phyloP scores from a whole-genome alignment of 2,797 vertebrate species.

The Periophthalmus magnuspinnatus region DNA sequence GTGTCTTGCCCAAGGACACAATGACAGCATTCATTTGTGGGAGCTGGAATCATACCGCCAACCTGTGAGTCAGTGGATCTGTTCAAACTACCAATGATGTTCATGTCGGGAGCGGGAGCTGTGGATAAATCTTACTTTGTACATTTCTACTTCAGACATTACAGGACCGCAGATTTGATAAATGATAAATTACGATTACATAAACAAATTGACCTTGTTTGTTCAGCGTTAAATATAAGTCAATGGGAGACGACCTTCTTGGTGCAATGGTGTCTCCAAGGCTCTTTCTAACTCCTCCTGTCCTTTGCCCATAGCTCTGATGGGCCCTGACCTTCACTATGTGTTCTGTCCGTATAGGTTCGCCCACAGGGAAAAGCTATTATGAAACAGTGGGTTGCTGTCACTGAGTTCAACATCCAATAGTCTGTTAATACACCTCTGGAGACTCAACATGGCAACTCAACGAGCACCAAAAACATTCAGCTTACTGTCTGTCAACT shows the following conservation, averaged over 20 bases:
- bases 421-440: constrained; percentile 33
- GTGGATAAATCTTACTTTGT: too few relatives aligned
- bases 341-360: constrained; percentile 42
- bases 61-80: too few relatives aligned
- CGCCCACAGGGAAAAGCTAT: constrained; percentile 38
- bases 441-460: constrained; percentile 64
- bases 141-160: background rate
- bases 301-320: background rate
- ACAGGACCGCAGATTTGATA: background rate
- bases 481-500: constrained; percentile 30
- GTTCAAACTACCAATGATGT: too few relatives aligned
- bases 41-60: too few relatives aligned
- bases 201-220: background rate
- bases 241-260: background rate
- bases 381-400: constrained; percentile 43
- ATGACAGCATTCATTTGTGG: too few relatives aligned
- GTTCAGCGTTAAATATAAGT: background rate
- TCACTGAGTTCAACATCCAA: constrained; percentile 45
- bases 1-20: too few relatives aligned
- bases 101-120: too few relatives aligned
- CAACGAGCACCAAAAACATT: constrained; percentile 52
- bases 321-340: constrained; percentile 42
- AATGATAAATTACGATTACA: background rate
- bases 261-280: background rate
- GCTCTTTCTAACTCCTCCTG: background rate